A percentile compares a stretch with the other conserved stretches of the same genome.
These are phyloP conservation scores for Cyprinodon brontotheroides DNA, from an alignment of 2,113 vertebrate genomes.

Conservation along the genomic window DNA sequence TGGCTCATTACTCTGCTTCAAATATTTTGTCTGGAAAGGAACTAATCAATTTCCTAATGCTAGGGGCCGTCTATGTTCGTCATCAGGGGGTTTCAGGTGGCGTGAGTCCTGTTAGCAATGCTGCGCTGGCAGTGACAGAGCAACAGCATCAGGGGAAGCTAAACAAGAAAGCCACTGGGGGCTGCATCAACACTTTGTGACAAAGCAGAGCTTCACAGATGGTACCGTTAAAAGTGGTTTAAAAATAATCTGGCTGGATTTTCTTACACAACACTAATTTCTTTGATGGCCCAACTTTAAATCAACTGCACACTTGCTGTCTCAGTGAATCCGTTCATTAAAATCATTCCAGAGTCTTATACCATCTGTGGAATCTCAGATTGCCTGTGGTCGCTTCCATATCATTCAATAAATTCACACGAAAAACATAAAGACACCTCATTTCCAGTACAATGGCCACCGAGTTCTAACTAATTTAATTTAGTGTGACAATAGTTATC, in stretches of 20 bases:
- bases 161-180: slow-evolving; percentile 57
- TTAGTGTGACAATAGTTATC: too few species aligned
- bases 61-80: slow-evolving; percentile 36
- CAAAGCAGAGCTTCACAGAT: slow-evolving; percentile 54
- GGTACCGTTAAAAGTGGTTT: slow-evolving; percentile 34
- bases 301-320: background rate
- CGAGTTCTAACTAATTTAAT: too few species aligned
- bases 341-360: too few species aligned
- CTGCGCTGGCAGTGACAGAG: slow-evolving; percentile 26
- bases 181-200: slow-evolving; percentile 44
- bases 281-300: slow-evolving; percentile 13
- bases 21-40: slow-evolving; percentile 81
- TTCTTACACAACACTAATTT: slow-evolving; percentile 17
- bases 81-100: slow-evolving; percentile 11
- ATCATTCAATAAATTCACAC: too few species aligned
- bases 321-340: too few species aligned
- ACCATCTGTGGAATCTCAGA: too few species aligned
- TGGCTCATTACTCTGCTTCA: slow-evolving; percentile 66
- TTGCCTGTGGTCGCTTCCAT: too few species aligned
- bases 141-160: slow-evolving; percentile 38
- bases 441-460: too few species aligned
- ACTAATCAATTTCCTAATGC: slow-evolving; percentile 72
- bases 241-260: slow-evolving; percentile 21
- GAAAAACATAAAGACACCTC: too few species aligned
- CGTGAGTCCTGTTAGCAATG: slow-evolving; percentile 33